A percentile compares a stretch with the other conserved stretches of the same genome.
Conservation (phyloP, 2,888 invertebrate species). For the Tigriopus californicus region DNA sequence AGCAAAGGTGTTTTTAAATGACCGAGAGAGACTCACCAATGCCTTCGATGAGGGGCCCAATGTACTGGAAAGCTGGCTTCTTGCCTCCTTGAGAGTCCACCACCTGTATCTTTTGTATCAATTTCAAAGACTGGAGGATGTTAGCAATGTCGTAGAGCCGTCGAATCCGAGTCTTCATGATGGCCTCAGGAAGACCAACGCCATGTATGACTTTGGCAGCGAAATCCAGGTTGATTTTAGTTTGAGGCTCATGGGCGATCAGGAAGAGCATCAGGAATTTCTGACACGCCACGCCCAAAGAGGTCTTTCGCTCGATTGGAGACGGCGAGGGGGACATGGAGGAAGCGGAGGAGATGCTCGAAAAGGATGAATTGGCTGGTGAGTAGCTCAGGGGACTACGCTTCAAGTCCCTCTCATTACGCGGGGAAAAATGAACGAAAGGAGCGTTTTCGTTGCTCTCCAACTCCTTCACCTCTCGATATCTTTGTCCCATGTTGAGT, state of each 20-base stretch:
- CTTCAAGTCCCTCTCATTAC: background rate
- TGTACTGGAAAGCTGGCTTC: constrained; percentile 47
- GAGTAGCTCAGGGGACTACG: background rate
- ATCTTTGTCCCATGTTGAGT: constrained; percentile 29
- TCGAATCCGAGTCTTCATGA: constrained; percentile 25
- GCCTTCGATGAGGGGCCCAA: constrained; percentile 29
- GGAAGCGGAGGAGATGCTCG: background rate
- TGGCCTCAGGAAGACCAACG: constrained; percentile 1
- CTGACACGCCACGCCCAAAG: constrained; percentile 46
- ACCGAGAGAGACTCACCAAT: background rate
- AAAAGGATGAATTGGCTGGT: background rate
- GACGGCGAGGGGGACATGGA: constrained; percentile 9
- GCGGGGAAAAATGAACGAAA: background rate
- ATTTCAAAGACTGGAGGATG: constrained; percentile 38
- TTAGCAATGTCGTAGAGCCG: constrained; percentile 59
- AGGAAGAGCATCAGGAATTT: constrained; percentile 51
- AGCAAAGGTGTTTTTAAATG: background rate
- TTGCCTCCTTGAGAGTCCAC: constrained; percentile 37
- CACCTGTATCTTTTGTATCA: constrained; percentile 46
- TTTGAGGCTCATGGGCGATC: constrained; percentile 27
- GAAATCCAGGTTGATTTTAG: constrained; percentile 43
- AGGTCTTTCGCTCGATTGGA: constrained; percentile 33
- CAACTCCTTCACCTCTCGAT: constrained; percentile 15
- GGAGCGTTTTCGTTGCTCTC: background rate
- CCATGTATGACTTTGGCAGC: constrained; percentile 45